phyloP scores from a whole-genome alignment of 2,113 vertebrate genomes.

The Arenaria interpres region DNA sequence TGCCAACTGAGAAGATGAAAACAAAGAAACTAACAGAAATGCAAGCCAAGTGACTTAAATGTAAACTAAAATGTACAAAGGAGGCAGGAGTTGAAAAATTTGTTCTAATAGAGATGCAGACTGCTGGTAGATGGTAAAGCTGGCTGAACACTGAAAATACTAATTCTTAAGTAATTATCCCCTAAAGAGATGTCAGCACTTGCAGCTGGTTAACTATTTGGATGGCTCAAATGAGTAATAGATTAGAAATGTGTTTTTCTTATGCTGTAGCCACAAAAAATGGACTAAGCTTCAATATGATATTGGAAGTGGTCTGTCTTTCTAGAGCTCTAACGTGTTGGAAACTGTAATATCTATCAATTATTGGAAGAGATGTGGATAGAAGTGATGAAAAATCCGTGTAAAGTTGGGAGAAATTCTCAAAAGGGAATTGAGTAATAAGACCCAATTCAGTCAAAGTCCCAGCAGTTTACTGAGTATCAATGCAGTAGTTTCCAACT shows the following conservation, averaged over 20 bases:
- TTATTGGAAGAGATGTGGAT: neutral
- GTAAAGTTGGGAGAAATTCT: neutral
- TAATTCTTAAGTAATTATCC: neutral
- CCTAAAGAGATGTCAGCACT: neutral
- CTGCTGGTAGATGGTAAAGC: neutral
- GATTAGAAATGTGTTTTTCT: neutral
- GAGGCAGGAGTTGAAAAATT: neutral
- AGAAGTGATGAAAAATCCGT: neutral
- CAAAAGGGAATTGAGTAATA: neutral
- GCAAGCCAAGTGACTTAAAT: neutral
- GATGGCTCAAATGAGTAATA: neutral
- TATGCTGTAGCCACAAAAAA: neutral
- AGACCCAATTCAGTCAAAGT: neutral
- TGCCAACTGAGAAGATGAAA: neutral
- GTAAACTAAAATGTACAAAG: neutral
- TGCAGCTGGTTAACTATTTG: neutral
- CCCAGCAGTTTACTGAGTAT: neutral
- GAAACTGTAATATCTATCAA: neutral
- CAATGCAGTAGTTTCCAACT: accelerated
- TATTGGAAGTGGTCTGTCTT: neutral
- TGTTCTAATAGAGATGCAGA: neutral
- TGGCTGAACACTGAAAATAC: neutral
- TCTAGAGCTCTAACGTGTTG: neutral
- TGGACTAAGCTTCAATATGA: neutral
- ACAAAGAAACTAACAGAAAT: neutral